Percentiles rank a stretch among this genome's conserved stretches.
Conservation (phyloP, 2,888 invertebrate species). For the Allophyes oxyacanthae region DNA sequence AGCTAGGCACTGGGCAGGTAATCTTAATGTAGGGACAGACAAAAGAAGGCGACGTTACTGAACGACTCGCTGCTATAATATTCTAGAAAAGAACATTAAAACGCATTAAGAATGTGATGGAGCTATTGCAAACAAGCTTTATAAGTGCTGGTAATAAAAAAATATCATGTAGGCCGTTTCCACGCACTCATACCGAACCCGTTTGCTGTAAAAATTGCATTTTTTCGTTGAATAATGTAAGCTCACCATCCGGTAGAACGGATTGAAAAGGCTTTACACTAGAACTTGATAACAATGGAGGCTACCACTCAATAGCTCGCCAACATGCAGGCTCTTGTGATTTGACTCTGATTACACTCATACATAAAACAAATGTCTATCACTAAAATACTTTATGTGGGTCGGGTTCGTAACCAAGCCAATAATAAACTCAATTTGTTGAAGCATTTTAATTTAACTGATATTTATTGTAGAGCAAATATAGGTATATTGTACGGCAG, state of each 20-base stretch:
- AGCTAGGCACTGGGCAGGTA: slow-evolving; percentile 54
- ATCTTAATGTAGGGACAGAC: slow-evolving; percentile 62
- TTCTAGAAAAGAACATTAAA: slow-evolving; percentile 41
- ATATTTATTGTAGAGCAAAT: background rate
- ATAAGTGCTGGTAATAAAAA: slow-evolving; percentile 36
- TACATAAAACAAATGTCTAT: slow-evolving; percentile 1
- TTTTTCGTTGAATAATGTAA: slow-evolving; percentile 44
- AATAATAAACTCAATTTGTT: background rate
- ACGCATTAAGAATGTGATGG: slow-evolving; percentile 31
- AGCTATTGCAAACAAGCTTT: slow-evolving; percentile 33
- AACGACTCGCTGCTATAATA: slow-evolving; percentile 45
- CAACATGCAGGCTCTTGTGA: slow-evolving; percentile 7
- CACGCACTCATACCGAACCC: slow-evolving; percentile 17
- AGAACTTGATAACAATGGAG: slow-evolving; percentile 32
- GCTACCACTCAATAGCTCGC: background rate
- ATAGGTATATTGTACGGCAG: background rate
- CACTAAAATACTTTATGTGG: no score
- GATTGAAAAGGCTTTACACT: slow-evolving; percentile 30
- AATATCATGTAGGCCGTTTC: slow-evolving; percentile 30
- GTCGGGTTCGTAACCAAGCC: background rate
- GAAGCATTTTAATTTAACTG: background rate
- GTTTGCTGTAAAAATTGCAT: slow-evolving; percentile 44
- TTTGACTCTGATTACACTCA: slow-evolving; percentile 15
- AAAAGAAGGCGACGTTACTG: slow-evolving; percentile 47
- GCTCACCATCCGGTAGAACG: slow-evolving; percentile 29